Base-by-base conservation (phyloP, 2,113 vertebrate species). In the Oncorhynchus keta region DNA sequence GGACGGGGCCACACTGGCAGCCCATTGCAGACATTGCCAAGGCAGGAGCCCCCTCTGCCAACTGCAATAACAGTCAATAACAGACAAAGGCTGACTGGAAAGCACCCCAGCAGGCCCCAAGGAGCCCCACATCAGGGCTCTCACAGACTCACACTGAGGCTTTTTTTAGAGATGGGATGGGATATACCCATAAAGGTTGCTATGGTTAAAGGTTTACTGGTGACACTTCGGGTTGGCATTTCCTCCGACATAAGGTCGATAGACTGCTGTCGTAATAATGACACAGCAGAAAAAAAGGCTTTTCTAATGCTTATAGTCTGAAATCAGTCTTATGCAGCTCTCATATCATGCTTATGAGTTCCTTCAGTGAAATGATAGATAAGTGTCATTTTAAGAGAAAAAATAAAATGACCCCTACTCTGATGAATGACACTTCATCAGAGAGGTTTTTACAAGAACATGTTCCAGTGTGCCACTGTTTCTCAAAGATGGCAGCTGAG, bases 11-110 rank as follows among this genome's bases (percentile, higher is more conserved):
- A 85, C 83, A 84, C 77, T 76, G 26, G 48, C 70, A 82, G 70
- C 73, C 16, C 14, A 74, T 39, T 74, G 57, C 70, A 35, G 20
- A 71, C 22, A 61, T 66, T 80, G 72, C 30, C 68, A 67, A 35
- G 20, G 51, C 16, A 49, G 64, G 12, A 22, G 51, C 35, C 28
- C 18, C 20, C 66, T 68, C 9, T 80, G 78, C 85, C 88, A 90
- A 87, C 78, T 79, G 82, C 70, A 88, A 79, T 82, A 89, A 87
- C 85, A 83, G 82, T 80, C 78, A 83, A 79, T 79, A 69, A 76
- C 62, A 74, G 70, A 85, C 80, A 86, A 87, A 85, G 72, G 71
- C 51, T 74, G 68, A 76, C 70, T 78, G 79, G 59, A 68, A 66
- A 70, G 39, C 59, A 78, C 32, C 68, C 14, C 32, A 24, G 22